A percentile compares a stretch with the other conserved stretches of the same genome.
phyloP scores from a whole-genome alignment of 2,888 invertebrate genomes.

The Lepidocyrtinus sp. region DNA sequence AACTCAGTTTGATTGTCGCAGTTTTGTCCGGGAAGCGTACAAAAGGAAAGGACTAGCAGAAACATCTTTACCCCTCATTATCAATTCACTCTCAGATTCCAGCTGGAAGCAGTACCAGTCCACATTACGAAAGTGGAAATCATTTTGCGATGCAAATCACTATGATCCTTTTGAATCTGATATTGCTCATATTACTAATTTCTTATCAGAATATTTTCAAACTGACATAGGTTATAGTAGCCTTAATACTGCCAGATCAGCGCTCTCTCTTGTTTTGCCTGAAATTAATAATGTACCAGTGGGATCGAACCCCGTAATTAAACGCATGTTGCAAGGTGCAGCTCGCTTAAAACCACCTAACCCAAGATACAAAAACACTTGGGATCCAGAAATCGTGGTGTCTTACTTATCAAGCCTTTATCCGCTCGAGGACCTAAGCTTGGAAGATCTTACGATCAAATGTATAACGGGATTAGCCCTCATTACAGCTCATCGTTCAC shows the following conservation, averaged over 20 bases:
- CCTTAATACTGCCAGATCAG: slow-evolving; percentile 16
- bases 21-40: slow-evolving; percentile 2
- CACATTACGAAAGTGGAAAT: slow-evolving; percentile 26
- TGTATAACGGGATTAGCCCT: too few relatives aligned
- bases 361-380: neutral
- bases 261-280: neutral
- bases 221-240: neutral
- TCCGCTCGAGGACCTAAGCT: neutral
- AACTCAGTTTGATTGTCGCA: slow-evolving; percentile 3
- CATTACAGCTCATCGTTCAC: too few relatives aligned
- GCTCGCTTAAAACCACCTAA: neutral
- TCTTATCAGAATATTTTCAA: too few relatives aligned
- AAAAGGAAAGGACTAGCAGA: neutral
- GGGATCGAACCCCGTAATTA: slow-evolving; percentile 1
- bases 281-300: neutral
- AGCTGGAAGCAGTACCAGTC: slow-evolving; percentile 34
- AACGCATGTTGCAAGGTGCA: slow-evolving; percentile 11
- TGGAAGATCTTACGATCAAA: too few relatives aligned
- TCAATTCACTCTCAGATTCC: neutral
- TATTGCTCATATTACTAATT: neutral
- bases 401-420: neutral
- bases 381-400: neutral
- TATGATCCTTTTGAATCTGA: too few relatives aligned
- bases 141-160: neutral
- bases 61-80: neutral